Percentiles rank a stretch among this genome's conserved stretches.
Evolutionary conservation across 2,888 invertebrate species (phyloP).

Genomic region (Drosophila mimica): DNA sequence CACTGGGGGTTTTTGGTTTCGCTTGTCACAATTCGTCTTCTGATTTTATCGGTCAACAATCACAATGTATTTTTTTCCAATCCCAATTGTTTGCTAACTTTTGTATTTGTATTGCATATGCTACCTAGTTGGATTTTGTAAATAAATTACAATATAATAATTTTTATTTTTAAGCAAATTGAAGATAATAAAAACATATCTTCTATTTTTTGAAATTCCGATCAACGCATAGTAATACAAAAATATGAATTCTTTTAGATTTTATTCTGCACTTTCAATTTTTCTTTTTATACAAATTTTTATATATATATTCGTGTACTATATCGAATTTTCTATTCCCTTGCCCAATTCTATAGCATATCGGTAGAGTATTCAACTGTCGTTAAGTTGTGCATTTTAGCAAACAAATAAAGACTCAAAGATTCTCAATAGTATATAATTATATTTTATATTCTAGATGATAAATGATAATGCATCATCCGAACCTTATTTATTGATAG

Average conservation of each 20-base stretch:
- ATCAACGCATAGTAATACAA: background rate
- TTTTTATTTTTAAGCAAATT: background rate
- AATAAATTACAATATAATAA: background rate
- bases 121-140: too few relatives aligned
- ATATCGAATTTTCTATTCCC: background rate
- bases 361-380: background rate
- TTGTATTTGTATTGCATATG: background rate
- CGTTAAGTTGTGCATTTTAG: background rate
- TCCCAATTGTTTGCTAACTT: background rate
- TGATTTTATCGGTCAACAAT: background rate
- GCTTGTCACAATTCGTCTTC: background rate
- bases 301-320: background rate
- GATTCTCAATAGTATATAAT: background rate
- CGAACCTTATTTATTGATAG: background rate
- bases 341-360: background rate
- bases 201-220: background rate
- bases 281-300: background rate
- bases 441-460: background rate
- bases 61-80: background rate
- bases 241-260: background rate
- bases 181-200: too few relatives aligned
- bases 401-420: background rate
- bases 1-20: background rate
- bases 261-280: background rate
- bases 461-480: slow-evolving; percentile 11